Evolutionary conservation across 2,888 invertebrate species (phyloP).

Genomic region (Phragmatobia fuliginosa): DNA sequence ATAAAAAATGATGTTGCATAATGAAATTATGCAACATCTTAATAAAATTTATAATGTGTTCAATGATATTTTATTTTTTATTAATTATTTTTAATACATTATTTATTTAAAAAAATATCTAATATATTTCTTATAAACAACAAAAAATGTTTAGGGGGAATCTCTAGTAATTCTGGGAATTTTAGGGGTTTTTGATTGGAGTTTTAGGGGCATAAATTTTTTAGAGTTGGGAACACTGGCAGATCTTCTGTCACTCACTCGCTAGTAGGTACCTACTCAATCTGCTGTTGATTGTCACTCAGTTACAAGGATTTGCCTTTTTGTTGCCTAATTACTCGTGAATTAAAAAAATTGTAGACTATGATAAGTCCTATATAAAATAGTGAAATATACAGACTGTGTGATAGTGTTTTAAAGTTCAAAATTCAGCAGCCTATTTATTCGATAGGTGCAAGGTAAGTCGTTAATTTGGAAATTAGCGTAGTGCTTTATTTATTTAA

Average conservation of each 20-base stretch:
- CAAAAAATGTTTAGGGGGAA: too few relatives aligned
- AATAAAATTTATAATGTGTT: too few relatives aligned
- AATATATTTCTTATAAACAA: too few relatives aligned
- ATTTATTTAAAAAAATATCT: too few relatives aligned
- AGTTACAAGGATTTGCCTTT: not conserved
- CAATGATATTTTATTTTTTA: too few relatives aligned
- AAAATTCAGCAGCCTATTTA: slow-evolving; percentile 1
- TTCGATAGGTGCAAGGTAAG: slow-evolving; percentile 37
- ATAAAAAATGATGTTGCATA: too few relatives aligned
- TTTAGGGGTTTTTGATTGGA: too few relatives aligned
- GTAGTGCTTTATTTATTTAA: slow-evolving; percentile 37
- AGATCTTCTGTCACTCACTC: not conserved
- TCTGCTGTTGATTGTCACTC: not conserved
- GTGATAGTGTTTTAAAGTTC: not conserved
- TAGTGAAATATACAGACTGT: not conserved
- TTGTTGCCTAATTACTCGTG: not conserved
- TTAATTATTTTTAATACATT: too few relatives aligned
- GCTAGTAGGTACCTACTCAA: not conserved
- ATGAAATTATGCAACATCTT: too few relatives aligned
- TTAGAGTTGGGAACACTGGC: too few relatives aligned
- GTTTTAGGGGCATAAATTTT: too few relatives aligned
- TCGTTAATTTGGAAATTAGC: slow-evolving; percentile 16
- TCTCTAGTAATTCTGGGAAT: too few relatives aligned
- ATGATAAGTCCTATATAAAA: not conserved
- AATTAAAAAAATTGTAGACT: not conserved